Evolutionary conservation across 2,797 vertebrate genomes (phyloP).

Genomic region (Platyrinchus mystaceus): DNA sequence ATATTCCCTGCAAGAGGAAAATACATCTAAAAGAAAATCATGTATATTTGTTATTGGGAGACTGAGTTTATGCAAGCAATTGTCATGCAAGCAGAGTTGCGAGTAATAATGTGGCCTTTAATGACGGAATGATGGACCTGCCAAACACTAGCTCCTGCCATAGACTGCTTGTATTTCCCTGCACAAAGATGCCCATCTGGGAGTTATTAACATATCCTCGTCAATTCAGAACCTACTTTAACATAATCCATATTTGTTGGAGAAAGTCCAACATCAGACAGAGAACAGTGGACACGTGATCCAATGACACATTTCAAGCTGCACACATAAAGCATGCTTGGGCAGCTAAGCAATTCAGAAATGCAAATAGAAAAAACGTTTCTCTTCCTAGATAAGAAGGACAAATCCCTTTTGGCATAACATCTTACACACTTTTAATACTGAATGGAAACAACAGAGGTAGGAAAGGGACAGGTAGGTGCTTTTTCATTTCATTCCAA

Average conservation of each 20-base stretch:
- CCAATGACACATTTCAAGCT: conserved; percentile 92
- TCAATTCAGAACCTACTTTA: conserved; percentile 97
- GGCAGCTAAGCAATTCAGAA: conserved; percentile 97
- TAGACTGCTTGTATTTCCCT: conserved; percentile 89
- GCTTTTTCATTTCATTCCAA: conserved; percentile 43
- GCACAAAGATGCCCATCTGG: conserved; percentile 93
- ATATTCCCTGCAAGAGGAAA: not conserved
- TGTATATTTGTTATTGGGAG: conserved; percentile 68
- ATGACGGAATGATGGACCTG: conserved; percentile 99
- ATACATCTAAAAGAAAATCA: conserved; percentile 42
- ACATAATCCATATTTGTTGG: conserved; percentile 99
- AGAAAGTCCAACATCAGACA: conserved; percentile 92
- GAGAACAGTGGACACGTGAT: conserved; percentile 88
- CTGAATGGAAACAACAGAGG: conserved; percentile 41
- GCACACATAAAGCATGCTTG: conserved; percentile 91
- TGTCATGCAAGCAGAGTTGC: conserved; percentile 97
- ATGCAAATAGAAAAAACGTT: conserved; percentile 90
- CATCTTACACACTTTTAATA: conserved; percentile 78
- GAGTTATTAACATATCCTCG: conserved; percentile 98
- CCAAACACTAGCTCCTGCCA: conserved; percentile 94
- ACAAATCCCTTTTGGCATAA: conserved; percentile 96
- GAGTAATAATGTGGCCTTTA: conserved; percentile 99
- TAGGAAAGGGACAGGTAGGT: conserved; percentile 33
- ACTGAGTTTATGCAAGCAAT: conserved; percentile 84
- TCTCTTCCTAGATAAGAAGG: conserved; percentile 87